A percentile compares a stretch with the other conserved stretches of the same genome.
Conservation (phyloP, 2,797 vertebrate species). For the Hapalemur alaotrensis region DNA sequence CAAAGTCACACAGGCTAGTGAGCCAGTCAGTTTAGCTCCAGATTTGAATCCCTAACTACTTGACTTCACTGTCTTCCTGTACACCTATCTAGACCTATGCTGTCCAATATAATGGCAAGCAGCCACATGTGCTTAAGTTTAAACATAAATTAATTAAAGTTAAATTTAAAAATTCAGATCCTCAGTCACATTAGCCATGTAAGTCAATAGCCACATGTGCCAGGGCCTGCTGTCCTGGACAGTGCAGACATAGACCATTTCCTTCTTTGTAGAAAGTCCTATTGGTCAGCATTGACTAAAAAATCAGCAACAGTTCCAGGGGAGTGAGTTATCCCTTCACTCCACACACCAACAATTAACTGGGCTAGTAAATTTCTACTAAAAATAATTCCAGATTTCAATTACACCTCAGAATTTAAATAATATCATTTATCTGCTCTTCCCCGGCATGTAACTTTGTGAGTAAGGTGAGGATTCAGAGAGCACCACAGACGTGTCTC, state of each 20-base stretch:
- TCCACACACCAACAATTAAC: background rate
- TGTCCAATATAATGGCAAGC: background rate
- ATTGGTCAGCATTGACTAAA: background rate
- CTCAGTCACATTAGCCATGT: background rate
- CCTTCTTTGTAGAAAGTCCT: background rate
- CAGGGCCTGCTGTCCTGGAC: background rate
- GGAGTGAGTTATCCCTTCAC: background rate
- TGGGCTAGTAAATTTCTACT: background rate
- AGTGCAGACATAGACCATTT: background rate
- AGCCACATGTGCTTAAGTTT: background rate
- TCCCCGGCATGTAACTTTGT: background rate
- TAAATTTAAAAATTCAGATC: background rate
- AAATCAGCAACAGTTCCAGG: background rate
- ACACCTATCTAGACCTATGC: background rate
- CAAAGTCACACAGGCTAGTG: background rate
- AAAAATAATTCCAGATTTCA: slow-evolving; percentile 17
- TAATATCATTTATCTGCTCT: background rate
- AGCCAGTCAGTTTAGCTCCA: background rate
- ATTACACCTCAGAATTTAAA: background rate
- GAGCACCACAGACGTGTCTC: background rate
- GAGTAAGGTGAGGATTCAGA: background rate
- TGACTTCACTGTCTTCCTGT: background rate
- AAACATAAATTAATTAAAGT: slow-evolving; percentile 25
- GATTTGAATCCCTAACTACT: background rate
- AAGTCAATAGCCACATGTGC: background rate